Base-by-base conservation (phyloP, 2,888 invertebrate genomes). In the Brachyptera putata region DNA sequence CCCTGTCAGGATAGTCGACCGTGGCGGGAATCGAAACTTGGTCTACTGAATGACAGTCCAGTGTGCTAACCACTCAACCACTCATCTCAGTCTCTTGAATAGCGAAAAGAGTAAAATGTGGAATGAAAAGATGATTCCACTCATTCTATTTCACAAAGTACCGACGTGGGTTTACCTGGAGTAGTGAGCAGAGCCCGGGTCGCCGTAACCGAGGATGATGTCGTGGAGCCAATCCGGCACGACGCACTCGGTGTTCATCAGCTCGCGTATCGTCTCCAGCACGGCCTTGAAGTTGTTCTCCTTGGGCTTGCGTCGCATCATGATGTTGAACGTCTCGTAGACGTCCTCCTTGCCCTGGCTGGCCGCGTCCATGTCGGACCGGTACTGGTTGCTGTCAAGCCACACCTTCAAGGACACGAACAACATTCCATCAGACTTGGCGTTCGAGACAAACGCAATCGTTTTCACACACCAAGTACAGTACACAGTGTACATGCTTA, bases 201-300 rank as follows among this genome's bases (percentile, higher is more conserved):
- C 95, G 0, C 98, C 99, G 72, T 98, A 99, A 0, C 99, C 99
- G 14, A 99, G 81, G 50, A 99, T 89, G 67, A 99, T 92, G 70
- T 95, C 93, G 70, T 94, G 93, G n/a, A 95, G 76, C 95, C 95
- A 95, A 66, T 93, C 89, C 0, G 96, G 96, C 3, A 97, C 96
- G 11, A 97, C 95, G 73, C 95, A 97, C 74, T 95, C 92, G 0
- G 98, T 98, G 73, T 99, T 99, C 96, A 99, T 97, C 66, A 99
- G 80, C 76, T 98, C 95, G 1, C 99, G 80, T 62, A 99, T 99
- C 0, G 99, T 99, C 75, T 98, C 97, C 68, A 99, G 76, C 1
- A 99, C 99, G 0, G 99, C 99, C 77, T 99, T 99, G 76, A 99
- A 99, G 76, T 99, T 99, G 74, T 99, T 99, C 76, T 99, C 97